Evolutionary conservation across 2,888 invertebrate species (phyloP).

Genomic region (Ditylenchus weischeri): DNA sequence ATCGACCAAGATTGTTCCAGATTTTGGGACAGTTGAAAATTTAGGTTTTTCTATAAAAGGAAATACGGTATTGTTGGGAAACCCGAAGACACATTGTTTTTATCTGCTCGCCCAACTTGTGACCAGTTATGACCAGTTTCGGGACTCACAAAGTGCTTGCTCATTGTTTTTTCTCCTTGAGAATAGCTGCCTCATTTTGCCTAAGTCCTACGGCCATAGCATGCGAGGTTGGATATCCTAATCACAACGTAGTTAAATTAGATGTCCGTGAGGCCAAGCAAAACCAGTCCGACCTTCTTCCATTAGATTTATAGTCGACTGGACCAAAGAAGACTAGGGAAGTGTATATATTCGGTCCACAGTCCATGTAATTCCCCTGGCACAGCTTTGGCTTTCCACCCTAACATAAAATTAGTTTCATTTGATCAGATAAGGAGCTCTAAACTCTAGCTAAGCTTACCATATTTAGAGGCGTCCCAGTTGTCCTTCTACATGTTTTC

Average conservation of each 20-base stretch:
- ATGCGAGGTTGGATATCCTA: conserved; percentile 54
- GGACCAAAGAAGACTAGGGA: conserved; percentile 43
- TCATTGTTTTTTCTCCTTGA: conserved; percentile 47
- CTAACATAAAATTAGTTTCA: conserved; percentile 25
- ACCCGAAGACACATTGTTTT: conserved; percentile 38
- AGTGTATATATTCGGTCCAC: conserved; percentile 51
- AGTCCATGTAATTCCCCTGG: conserved; percentile 46
- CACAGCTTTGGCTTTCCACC: conserved; percentile 50
- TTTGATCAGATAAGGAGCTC: too few species aligned
- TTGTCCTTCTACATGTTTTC: conserved; percentile 58
- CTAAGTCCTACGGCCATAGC: conserved; percentile 52
- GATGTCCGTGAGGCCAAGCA: background rate
- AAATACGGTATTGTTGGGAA: too few species aligned
- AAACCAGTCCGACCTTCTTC: conserved; percentile 39
- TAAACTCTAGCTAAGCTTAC: conserved; percentile 17
- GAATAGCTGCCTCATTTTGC: conserved; percentile 38
- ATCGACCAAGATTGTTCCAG: too few species aligned
- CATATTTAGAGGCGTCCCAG: conserved; percentile 47
- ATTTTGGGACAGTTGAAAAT: too few species aligned
- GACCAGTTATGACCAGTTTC: conserved; percentile 44
- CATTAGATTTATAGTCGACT: conserved; percentile 55
- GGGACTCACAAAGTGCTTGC: conserved; percentile 50
- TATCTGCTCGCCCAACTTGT: conserved; percentile 54
- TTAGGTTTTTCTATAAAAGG: too few species aligned
- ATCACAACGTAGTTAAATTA: background rate